phyloP scores from a whole-genome alignment of 2,888 invertebrate species.

The Resseliella maxima region DNA sequence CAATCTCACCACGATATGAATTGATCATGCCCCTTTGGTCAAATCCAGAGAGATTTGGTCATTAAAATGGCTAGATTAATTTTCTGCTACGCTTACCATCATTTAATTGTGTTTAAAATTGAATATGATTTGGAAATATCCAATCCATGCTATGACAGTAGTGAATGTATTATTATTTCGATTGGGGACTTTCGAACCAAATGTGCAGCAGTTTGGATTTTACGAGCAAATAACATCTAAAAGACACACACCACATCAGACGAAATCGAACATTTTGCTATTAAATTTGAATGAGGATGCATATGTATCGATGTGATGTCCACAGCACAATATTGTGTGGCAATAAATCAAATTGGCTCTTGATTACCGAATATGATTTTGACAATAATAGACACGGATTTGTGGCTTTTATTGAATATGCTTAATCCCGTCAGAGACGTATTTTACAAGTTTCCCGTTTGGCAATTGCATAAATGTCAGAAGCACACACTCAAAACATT shows the following conservation, averaged over 20 bases:
- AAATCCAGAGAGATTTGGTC: not conserved
- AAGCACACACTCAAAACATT: not conserved
- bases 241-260: not conserved
- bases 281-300: conserved; percentile 20
- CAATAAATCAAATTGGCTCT: conserved; percentile 51
- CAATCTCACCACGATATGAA: not conserved
- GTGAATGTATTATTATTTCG: not conserved
- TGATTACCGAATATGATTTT: conserved; percentile 39
- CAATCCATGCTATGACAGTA: not conserved
- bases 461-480: conserved; percentile 48
- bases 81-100: not conserved
- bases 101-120: not conserved
- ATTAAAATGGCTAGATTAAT: conserved; percentile 48
- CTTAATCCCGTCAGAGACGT: not conserved
- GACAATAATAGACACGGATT: conserved; percentile 44
- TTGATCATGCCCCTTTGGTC: not conserved
- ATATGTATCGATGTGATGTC: not conserved
- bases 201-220: conserved; percentile 20
- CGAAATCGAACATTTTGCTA: not conserved
- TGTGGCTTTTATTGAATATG: conserved; percentile 39
- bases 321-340: not conserved
- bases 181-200: not conserved
- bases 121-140: not conserved
- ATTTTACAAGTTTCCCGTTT: not conserved
- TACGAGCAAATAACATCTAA: not conserved